phyloP scores from a whole-genome alignment of 2,113 vertebrate genomes.

The Choloepus hoffmanni region DNA sequence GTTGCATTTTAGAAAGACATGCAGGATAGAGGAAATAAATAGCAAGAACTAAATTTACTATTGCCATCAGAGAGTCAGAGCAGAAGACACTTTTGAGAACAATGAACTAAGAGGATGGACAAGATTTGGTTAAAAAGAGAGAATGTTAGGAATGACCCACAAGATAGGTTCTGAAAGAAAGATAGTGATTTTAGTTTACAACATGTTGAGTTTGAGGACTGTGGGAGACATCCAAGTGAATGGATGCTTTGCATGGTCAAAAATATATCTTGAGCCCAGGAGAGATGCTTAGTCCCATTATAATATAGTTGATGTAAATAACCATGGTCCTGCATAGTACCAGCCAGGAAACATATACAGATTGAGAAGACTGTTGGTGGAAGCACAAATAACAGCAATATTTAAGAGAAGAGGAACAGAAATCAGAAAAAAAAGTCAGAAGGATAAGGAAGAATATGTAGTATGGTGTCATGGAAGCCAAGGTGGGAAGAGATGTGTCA shows the following conservation, averaged over 20 bases:
- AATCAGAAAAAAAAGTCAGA: background rate
- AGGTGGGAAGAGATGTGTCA: background rate
- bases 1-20: slow-evolving; percentile 27
- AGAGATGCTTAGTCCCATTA: background rate
- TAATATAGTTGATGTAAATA: background rate
- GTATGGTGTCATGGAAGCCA: background rate
- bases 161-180: background rate
- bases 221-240: background rate
- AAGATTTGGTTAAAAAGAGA: background rate
- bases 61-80: background rate
- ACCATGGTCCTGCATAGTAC: fast-evolving
- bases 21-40: background rate
- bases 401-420: background rate
- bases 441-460: background rate
- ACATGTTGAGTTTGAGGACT: background rate
- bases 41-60: background rate
- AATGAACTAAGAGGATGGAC: background rate
- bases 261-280: background rate
- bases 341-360: background rate
- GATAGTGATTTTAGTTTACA: background rate
- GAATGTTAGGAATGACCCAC: background rate
- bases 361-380: background rate
- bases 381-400: background rate
- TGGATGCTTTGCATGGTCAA: background rate
- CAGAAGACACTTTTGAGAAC: background rate